A percentile compares a stretch with the other conserved stretches of the same genome.
These are phyloP conservation scores for Drosophila rellima DNA, from an alignment of 2,888 invertebrate genomes.

Conservation along the genomic window DNA sequence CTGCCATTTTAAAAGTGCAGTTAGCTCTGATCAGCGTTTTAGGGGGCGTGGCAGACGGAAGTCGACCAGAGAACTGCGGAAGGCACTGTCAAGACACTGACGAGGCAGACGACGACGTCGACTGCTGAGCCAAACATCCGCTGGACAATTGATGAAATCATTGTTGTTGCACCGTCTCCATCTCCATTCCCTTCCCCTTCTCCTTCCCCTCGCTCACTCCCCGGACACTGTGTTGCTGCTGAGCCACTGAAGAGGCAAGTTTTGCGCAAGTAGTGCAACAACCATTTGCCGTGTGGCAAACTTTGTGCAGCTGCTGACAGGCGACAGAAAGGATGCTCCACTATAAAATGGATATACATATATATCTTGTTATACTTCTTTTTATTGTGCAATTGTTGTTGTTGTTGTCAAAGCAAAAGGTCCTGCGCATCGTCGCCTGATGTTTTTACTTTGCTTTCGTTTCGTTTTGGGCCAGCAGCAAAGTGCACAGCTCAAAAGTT, in stretches of 20 bases:
- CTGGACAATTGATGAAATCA: slow-evolving; percentile 79
- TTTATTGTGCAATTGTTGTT: background rate
- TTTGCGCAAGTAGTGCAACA: slow-evolving; percentile 54
- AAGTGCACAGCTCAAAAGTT: slow-evolving; percentile 77
- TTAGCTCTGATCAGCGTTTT: slow-evolving; percentile 69
- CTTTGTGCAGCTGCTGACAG: slow-evolving; percentile 73
- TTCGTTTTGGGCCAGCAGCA: slow-evolving; percentile 69
- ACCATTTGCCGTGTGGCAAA: slow-evolving; percentile 78
- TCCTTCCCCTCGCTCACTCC: background rate
- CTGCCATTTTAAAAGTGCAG: slow-evolving; percentile 77
- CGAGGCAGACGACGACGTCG: slow-evolving; percentile 20
- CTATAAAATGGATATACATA: slow-evolving; percentile 4
- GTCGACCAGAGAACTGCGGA: slow-evolving; percentile 64
- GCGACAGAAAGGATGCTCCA: slow-evolving; percentile 14
- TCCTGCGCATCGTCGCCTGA: slow-evolving; percentile 64
- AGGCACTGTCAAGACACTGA: slow-evolving; percentile 30
- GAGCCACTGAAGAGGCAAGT: slow-evolving; percentile 49
- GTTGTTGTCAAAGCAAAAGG: slow-evolving; percentile 24
- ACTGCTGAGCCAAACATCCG: slow-evolving; percentile 75
- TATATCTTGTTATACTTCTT: slow-evolving; percentile 1
- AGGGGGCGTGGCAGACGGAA: slow-evolving; percentile 53
- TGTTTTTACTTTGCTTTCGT: slow-evolving; percentile 45
- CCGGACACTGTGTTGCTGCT: background rate
- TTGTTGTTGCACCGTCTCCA: slow-evolving; percentile 50
- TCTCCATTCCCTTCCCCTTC: background rate